Base-by-base conservation (phyloP, 37 sponge, comb jelly and placozoan genomes). In the Ephydatia muelleri region DNA sequence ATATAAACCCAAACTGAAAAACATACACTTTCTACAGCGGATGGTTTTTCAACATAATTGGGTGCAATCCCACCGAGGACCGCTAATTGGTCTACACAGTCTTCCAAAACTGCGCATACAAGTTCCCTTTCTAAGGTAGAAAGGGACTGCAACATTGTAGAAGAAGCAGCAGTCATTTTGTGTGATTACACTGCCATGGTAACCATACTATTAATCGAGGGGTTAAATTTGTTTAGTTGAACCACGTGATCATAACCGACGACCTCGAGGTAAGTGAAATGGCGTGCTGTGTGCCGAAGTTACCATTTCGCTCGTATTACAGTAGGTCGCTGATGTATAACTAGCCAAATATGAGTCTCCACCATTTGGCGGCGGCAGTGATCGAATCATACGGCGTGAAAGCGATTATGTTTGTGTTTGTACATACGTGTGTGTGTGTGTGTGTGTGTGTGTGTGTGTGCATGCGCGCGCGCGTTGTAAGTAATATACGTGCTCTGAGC, bases 51-150 rank as follows among this genome's bases (percentile, higher is more conserved):
- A 36, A 79, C 43, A 68, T 82, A 83, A 77, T 83, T 57, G 9
- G 92, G 87, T 43, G 90, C 83, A 38, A 97, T 91, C 6, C 90
- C 93, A 0, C 93, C 93, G 68, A 97, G 81, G 16, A 97, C 84
- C 26, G 89, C 88, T 39, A 94, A 70, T 85, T 97, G 94, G 74
- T 97, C 92, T 5, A 85, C 85, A 73, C 84, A 87, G 79, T 97
- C 97, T 72, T 92, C 88, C 66, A 97, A 75, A 22, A 94, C 91
- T 2, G 88, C 87, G 9, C 75, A 88, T 26, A 90, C 70, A 67
- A 75, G 49, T 57, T 89, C 93, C 68, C 86, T 76, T 70, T 87
- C 70, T 2, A 76, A 33, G 0, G 82, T 70, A 49, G 43, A 73
- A 25, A 73, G 37, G 5, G 74, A 57, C 19, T 57, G 57, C 19